Conservation (phyloP, 2,113 vertebrate genomes). For the Rhipidura dahli region DNA sequence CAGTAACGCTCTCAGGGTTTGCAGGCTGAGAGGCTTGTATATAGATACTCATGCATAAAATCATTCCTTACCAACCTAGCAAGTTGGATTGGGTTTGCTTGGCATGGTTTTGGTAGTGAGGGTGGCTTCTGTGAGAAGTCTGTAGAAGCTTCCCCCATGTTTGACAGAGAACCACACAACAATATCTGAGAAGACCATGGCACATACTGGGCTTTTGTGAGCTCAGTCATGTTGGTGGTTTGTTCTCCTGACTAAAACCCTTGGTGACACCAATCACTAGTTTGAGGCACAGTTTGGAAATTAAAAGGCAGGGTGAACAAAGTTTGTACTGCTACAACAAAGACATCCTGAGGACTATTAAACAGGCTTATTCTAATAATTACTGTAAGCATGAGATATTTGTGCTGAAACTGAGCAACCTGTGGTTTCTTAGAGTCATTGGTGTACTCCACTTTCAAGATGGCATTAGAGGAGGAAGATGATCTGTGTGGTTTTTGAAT, state of each 20-base stretch:
- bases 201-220: background rate
- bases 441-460: background rate
- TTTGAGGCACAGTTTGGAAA: conserved; percentile 38
- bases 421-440: background rate
- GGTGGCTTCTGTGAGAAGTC: background rate
- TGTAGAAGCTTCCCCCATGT: background rate
- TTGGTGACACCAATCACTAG: conserved; percentile 34
- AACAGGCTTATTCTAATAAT: background rate
- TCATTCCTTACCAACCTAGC: background rate
- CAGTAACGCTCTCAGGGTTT: background rate
- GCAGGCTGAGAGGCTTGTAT: background rate
- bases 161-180: background rate
- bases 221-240: background rate
- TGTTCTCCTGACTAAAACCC: conserved; percentile 2
- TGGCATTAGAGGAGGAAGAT: background rate
- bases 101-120: background rate
- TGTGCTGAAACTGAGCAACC: background rate
- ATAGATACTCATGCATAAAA: fast-evolving
- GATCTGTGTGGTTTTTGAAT: background rate
- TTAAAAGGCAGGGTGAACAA: background rate
- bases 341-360: background rate
- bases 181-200: background rate
- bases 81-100: background rate
- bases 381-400: background rate
- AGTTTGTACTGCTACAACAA: background rate